Evolutionary conservation across 2,113 vertebrate genomes (phyloP).

Genomic region (Circaetus cinerascens): DNA sequence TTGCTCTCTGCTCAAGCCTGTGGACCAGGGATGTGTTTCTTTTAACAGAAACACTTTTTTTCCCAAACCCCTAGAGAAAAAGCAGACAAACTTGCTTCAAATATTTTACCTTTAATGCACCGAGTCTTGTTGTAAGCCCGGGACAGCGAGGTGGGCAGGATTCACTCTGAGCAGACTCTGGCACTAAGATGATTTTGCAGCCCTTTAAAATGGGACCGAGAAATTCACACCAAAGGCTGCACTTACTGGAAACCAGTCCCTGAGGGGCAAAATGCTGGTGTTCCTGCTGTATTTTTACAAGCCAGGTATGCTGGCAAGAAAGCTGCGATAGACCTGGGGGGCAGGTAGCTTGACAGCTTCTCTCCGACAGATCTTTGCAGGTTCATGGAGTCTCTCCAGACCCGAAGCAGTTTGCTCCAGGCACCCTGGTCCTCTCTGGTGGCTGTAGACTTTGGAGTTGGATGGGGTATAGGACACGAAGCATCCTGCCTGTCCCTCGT

Average conservation of each 20-base stretch:
- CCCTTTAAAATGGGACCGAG: neutral
- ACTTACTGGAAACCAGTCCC: slow-evolving; percentile 34
- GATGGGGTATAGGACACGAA: fast-evolving
- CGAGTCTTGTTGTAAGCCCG: fast-evolving
- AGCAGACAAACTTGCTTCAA: neutral
- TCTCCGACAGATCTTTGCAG: slow-evolving; percentile 24
- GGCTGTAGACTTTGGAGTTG: neutral
- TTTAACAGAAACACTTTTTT: neutral
- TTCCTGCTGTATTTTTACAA: slow-evolving; percentile 28
- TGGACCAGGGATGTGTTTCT: neutral
- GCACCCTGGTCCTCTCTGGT: neutral
- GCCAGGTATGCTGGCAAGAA: slow-evolving; percentile 46
- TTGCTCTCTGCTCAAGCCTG: slow-evolving; percentile 33
- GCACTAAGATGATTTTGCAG: neutral
- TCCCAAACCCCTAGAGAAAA: neutral
- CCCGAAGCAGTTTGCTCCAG: neutral
- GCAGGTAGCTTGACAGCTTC: slow-evolving; percentile 23
- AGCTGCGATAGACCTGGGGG: neutral
- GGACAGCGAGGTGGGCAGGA: neutral
- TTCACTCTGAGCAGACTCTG: neutral
- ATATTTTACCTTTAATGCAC: neutral
- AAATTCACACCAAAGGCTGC: neutral
- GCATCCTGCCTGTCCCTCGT: neutral
- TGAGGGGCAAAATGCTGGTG: neutral
- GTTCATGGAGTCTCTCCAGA: neutral